These are phyloP conservation scores for Salpingus planirostris DNA, from an alignment of 2,888 invertebrate species.

Conservation along the genomic window DNA sequence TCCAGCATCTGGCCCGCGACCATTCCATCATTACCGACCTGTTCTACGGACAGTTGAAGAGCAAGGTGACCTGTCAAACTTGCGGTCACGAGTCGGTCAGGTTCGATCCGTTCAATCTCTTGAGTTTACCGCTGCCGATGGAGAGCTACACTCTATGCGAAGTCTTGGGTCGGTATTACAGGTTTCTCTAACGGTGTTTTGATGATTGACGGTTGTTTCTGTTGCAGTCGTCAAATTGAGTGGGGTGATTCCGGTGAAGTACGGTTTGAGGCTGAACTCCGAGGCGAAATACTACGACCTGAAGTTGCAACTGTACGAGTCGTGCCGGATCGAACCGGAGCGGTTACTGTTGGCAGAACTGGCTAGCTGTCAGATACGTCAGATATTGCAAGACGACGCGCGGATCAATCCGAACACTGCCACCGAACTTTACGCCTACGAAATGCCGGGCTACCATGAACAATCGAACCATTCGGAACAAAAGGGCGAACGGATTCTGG, in stretches of 20 bases:
- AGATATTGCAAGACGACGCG: slow-evolving; percentile 46
- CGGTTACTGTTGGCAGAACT: slow-evolving; percentile 67
- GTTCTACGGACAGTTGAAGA: slow-evolving; percentile 88
- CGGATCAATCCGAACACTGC: slow-evolving; percentile 46
- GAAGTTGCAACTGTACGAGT: slow-evolving; percentile 58
- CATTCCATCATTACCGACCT: slow-evolving; percentile 81
- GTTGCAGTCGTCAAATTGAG: slow-evolving; percentile 63
- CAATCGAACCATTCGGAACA: neutral
- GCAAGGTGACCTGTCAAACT: slow-evolving; percentile 70
- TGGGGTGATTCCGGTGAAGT: slow-evolving; percentile 75
- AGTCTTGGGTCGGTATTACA: slow-evolving; percentile 46
- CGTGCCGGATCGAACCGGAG: slow-evolving; percentile 52
- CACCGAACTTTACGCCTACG: slow-evolving; percentile 58
- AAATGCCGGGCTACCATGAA: slow-evolving; percentile 53
- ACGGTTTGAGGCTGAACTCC: slow-evolving; percentile 73
- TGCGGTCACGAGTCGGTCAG: slow-evolving; percentile 79
- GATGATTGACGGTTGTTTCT: slow-evolving; percentile 1
- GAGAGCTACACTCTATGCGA: slow-evolving; percentile 75
- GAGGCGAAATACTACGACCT: slow-evolving; percentile 73
- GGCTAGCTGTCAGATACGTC: slow-evolving; percentile 58
- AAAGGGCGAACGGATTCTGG: neutral
- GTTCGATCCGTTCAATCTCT: slow-evolving; percentile 88
- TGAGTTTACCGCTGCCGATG: slow-evolving; percentile 81
- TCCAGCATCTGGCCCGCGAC: slow-evolving; percentile 71
- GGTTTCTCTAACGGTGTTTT: neutral